Percentiles rank a stretch among this genome's conserved stretches.
Evolutionary conservation across 2,113 vertebrate species (phyloP).

Genomic region (Colistium nudipinnis): DNA sequence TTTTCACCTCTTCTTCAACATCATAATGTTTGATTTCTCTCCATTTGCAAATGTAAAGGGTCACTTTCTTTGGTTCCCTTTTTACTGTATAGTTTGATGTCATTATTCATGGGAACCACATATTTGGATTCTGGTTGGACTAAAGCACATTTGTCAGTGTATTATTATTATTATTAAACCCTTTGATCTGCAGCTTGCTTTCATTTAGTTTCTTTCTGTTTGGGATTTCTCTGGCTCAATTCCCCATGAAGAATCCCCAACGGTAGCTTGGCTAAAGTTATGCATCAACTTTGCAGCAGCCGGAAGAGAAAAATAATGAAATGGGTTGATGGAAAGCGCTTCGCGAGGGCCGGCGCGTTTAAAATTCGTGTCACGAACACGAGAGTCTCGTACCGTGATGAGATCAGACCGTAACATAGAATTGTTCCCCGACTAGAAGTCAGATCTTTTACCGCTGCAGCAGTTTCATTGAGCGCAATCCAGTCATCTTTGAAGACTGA

Average conservation of each 20-base stretch:
- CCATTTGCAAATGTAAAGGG: slow-evolving; percentile 12
- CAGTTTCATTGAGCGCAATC: neutral
- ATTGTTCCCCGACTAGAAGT: slow-evolving; percentile 27
- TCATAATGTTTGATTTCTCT: neutral
- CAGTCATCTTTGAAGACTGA: neutral
- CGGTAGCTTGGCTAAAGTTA: slow-evolving; percentile 50
- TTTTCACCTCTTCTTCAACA: neutral
- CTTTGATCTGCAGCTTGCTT: slow-evolving; percentile 63
- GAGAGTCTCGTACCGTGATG: slow-evolving; percentile 23
- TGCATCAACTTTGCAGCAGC: slow-evolving; percentile 45
- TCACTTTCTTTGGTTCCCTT: slow-evolving; percentile 1
- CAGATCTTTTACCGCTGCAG: neutral
- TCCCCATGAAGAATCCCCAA: slow-evolving; percentile 39
- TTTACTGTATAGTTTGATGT: neutral
- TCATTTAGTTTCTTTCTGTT: slow-evolving; percentile 48
- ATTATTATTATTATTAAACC: slow-evolving; percentile 41
- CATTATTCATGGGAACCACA: slow-evolving; percentile 21
- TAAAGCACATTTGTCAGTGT: slow-evolving; percentile 50
- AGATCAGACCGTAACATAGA: slow-evolving; percentile 22
- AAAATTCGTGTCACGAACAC: slow-evolving; percentile 11
- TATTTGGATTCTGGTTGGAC: slow-evolving; percentile 43
- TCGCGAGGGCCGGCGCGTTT: neutral
- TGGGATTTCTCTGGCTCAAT: slow-evolving; percentile 48
- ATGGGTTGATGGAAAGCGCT: slow-evolving; percentile 38
- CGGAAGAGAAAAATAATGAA: slow-evolving; percentile 51